Percentiles rank a stretch among this genome's conserved stretches.
Evolutionary conservation across 64 coral and sea anemone genomes (phyloP).

Genomic region (Actinia tenebrosa): DNA sequence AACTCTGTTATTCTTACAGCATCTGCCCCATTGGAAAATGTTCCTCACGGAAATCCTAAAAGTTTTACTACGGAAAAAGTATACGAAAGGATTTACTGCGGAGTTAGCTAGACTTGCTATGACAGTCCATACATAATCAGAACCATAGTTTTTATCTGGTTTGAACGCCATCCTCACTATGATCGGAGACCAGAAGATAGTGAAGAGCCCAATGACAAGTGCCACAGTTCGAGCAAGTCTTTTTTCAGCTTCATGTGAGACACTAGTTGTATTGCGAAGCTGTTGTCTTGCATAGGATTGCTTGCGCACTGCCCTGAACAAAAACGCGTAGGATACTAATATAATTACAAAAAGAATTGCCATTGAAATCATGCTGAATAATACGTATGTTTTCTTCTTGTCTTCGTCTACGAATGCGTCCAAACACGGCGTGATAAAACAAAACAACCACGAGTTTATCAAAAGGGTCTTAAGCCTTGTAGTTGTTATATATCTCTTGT

Average conservation of each 20-base stretch:
- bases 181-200: constrained; percentile 60
- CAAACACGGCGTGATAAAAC: constrained; percentile 30
- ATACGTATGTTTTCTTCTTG: constrained; percentile 23
- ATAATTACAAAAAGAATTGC: constrained; percentile 36
- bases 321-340: constrained; percentile 34
- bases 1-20: neutral
- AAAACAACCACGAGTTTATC: constrained; percentile 22
- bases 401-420: constrained; percentile 58
- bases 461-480: constrained; percentile 38
- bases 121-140: constrained; percentile 49
- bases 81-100: constrained; percentile 57
- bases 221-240: constrained; percentile 61
- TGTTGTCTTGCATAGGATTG: constrained; percentile 27
- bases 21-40: constrained; percentile 3
- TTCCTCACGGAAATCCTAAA: constrained; percentile 55
- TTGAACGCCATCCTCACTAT: constrained; percentile 22
- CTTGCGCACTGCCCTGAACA: constrained; percentile 52
- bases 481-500: constrained; percentile 29
- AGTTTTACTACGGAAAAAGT: constrained; percentile 50
- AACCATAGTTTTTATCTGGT: constrained; percentile 49
- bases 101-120: constrained; percentile 68
- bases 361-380: constrained; percentile 34
- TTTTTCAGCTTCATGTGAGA: constrained; percentile 37
- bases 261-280: constrained; percentile 29
- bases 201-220: constrained; percentile 66